Conservation (phyloP, 2,113 vertebrate genomes). For the Machaerirhynchus nigripectus region DNA sequence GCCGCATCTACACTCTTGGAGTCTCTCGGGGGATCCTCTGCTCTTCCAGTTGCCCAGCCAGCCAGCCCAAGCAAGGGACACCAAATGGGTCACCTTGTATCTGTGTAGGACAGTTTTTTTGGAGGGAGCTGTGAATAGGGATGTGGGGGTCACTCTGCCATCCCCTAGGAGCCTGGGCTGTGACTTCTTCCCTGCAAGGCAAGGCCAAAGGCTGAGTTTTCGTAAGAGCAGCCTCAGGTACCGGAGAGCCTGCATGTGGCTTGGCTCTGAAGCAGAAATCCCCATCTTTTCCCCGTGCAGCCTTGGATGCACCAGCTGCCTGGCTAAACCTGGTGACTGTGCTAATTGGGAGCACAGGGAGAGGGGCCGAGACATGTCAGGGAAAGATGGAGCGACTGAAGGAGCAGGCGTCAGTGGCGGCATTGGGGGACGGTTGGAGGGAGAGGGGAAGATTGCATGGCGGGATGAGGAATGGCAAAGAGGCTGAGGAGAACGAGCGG, state of each 20-base stretch:
- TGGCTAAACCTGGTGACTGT: not conserved
- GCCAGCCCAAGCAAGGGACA: accelerated
- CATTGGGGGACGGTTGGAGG: accelerated
- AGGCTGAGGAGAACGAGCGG: not conserved
- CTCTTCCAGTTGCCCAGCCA: not conserved
- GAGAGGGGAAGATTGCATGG: not conserved
- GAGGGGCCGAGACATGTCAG: not conserved
- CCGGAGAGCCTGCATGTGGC: not conserved
- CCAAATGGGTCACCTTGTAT: not conserved
- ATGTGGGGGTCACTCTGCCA: not conserved
- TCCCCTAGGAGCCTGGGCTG: not conserved
- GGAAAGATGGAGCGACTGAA: not conserved
- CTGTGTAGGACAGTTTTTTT: not conserved
- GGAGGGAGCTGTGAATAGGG: not conserved
- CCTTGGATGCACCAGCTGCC: not conserved
- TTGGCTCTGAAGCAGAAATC: not conserved
- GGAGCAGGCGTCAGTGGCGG: not conserved
- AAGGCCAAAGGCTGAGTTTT: not conserved
- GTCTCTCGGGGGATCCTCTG: not conserved
- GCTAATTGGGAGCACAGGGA: constrained; percentile 42
- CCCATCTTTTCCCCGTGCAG: not conserved
- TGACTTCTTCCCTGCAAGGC: not conserved
- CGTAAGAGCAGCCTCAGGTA: not conserved
- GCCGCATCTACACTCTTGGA: not conserved
- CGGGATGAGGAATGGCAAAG: not conserved